Evolutionary conservation across 2,888 invertebrate genomes (phyloP).

Genomic region (Frankliniella fusca): DNA sequence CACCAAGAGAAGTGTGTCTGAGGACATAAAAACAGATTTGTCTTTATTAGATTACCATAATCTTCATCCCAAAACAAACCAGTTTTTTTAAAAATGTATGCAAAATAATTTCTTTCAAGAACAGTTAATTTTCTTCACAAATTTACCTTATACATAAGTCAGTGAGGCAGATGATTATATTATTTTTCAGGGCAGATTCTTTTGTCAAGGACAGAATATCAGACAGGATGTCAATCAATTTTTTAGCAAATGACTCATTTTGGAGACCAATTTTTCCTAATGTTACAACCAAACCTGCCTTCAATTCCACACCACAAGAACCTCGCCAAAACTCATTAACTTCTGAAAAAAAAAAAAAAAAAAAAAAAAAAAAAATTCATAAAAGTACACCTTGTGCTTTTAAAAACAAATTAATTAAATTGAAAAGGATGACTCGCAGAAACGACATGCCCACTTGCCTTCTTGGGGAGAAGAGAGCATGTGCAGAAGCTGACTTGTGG

Average conservation of each 20-base stretch:
- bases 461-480: neutral
- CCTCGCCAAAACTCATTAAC: neutral
- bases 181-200: constrained; percentile 58
- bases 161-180: constrained; percentile 61
- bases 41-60: neutral
- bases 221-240: constrained; percentile 60
- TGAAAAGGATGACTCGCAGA: neutral
- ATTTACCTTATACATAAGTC: constrained; percentile 62
- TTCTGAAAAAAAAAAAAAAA: neutral
- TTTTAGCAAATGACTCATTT: constrained; percentile 59
- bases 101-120: neutral
- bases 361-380: neutral
- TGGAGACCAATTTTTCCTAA: constrained; percentile 62
- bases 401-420: neutral
- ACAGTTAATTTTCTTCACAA: constrained; percentile 24
- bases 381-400: too few relatives aligned
- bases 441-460: neutral
- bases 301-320: constrained; percentile 36
- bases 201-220: constrained; percentile 53
- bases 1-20: constrained; percentile 66
- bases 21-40: neutral
- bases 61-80: constrained; percentile 10
- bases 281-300: constrained; percentile 50
- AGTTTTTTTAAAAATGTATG: too few relatives aligned
- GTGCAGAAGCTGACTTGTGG: neutral